Evolutionary conservation across 2,797 vertebrate species (phyloP).

Genomic region (Poeciliopsis gracilis): DNA sequence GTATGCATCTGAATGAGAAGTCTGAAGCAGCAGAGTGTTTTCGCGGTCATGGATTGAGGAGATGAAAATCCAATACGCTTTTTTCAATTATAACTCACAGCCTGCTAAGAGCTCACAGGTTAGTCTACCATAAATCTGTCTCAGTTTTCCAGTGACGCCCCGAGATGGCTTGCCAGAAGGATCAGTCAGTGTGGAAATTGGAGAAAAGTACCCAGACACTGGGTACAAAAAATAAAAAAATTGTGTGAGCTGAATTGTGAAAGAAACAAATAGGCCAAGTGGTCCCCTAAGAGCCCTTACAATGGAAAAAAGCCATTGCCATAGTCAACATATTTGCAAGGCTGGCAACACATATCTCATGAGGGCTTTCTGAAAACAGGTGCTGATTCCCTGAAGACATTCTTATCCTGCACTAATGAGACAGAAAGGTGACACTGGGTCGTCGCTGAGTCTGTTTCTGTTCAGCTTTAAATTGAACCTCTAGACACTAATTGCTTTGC

Average conservation of each 20-base stretch:
- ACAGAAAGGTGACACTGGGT: conserved; percentile 9
- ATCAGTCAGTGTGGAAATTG: conserved; percentile 9
- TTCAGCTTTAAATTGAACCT: conserved; percentile 9
- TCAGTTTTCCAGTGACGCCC: conserved; percentile 8
- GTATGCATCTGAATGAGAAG: conserved; percentile 18
- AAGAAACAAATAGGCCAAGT: conserved; percentile 41
- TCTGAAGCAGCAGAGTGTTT: conserved; percentile 15
- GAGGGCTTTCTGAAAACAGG: conserved; percentile 33
- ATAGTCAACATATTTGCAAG: conserved; percentile 32
- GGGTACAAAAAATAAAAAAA: conserved; percentile 29
- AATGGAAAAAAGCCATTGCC: conserved; percentile 10
- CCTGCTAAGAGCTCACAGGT: conserved; percentile 39
- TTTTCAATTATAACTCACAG: conserved; percentile 54
- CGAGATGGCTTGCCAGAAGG: not conserved
- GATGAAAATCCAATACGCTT: conserved; percentile 48
- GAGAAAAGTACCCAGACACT: conserved; percentile 20
- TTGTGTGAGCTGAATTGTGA: conserved; percentile 39
- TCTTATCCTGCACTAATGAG: conserved; percentile 29
- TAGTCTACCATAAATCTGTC: conserved; percentile 28
- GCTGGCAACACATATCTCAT: conserved; percentile 21
- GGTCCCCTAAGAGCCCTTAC: conserved; percentile 8
- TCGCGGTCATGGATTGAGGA: conserved; percentile 14
- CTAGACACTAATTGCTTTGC: not conserved
- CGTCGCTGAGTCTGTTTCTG: conserved; percentile 12
- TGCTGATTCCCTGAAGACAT: conserved; percentile 23